These are phyloP conservation scores for Halcyon malimbica DNA, from an alignment of 2,113 vertebrate genomes.

Conservation along the genomic window DNA sequence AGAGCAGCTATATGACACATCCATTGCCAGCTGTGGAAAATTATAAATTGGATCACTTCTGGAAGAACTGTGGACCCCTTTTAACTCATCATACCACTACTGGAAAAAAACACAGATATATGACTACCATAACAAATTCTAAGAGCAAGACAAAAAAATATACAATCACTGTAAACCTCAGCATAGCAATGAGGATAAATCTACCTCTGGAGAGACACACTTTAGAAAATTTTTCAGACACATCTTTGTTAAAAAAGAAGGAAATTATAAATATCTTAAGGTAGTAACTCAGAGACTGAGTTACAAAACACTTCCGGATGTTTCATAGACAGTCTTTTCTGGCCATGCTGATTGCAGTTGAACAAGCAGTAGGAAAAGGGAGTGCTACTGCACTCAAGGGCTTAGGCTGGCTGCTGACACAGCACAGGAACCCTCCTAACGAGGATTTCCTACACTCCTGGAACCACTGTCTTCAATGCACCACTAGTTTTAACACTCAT, in stretches of 20 bases:
- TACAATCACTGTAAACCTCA: conserved; percentile 10
- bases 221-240: background rate
- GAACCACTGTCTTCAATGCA: background rate
- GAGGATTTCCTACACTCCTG: background rate
- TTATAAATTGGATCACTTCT: conserved; percentile 64
- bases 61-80: conserved; percentile 50
- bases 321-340: background rate
- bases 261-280: background rate
- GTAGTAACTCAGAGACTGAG: background rate
- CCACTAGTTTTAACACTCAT: background rate
- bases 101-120: conserved; percentile 23
- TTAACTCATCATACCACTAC: conserved; percentile 9
- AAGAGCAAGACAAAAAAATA: conserved; percentile 22
- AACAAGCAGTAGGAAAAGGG: background rate
- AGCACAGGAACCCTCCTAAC: background rate
- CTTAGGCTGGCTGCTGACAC: background rate
- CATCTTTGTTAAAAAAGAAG: background rate
- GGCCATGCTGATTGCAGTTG: background rate
- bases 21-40: conserved; percentile 60
- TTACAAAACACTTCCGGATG: background rate
- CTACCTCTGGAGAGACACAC: background rate
- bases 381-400: background rate
- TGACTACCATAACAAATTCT: conserved; percentile 62
- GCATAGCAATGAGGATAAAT: conserved; percentile 40
- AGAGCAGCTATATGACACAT: conserved; percentile 32